phyloP scores from a whole-genome alignment of 2,888 invertebrate genomes.

The Drosophila paucipuncta region DNA sequence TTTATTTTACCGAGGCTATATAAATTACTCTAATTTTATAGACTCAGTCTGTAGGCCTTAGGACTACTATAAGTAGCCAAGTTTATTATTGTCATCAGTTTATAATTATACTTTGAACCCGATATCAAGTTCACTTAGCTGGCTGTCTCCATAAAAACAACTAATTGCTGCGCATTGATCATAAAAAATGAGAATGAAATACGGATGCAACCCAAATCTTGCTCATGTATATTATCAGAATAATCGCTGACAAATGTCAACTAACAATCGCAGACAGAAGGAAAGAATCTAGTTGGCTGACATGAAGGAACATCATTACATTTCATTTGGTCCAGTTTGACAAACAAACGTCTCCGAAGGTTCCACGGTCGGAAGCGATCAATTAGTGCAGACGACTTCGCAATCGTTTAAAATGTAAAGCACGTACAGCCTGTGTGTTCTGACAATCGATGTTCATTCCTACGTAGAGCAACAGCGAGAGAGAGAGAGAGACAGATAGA shows the following conservation, averaged over 20 bases:
- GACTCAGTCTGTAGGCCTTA: not conserved
- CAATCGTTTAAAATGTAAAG: slow-evolving; percentile 83
- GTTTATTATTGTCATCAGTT: not conserved
- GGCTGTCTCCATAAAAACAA: slow-evolving; percentile 5
- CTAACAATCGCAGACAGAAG: slow-evolving; percentile 32
- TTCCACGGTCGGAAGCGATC: slow-evolving; percentile 79
- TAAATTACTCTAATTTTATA: not conserved
- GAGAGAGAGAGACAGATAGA: not conserved
- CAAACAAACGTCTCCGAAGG: slow-evolving; percentile 57
- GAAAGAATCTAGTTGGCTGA: slow-evolving; percentile 70
- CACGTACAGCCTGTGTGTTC: slow-evolving; percentile 85
- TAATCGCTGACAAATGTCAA: slow-evolving; percentile 63
- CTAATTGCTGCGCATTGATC: slow-evolving; percentile 16
- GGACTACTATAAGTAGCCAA: not conserved
- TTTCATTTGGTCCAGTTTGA: slow-evolving; percentile 68
- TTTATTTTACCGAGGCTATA: not conserved
- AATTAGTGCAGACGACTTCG: slow-evolving; percentile 82
- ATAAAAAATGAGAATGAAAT: not conserved
- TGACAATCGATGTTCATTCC: slow-evolving; percentile 65
- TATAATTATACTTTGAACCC: not conserved
- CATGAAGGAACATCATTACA: slow-evolving; percentile 68
- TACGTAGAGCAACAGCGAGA: not conserved
- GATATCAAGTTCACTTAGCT: not conserved
- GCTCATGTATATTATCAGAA: slow-evolving; percentile 50
- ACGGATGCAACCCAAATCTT: slow-evolving; percentile 10